These are phyloP conservation scores for Yponomeuta evonymella DNA, from an alignment of 2,888 invertebrate species.

Conservation along the genomic window DNA sequence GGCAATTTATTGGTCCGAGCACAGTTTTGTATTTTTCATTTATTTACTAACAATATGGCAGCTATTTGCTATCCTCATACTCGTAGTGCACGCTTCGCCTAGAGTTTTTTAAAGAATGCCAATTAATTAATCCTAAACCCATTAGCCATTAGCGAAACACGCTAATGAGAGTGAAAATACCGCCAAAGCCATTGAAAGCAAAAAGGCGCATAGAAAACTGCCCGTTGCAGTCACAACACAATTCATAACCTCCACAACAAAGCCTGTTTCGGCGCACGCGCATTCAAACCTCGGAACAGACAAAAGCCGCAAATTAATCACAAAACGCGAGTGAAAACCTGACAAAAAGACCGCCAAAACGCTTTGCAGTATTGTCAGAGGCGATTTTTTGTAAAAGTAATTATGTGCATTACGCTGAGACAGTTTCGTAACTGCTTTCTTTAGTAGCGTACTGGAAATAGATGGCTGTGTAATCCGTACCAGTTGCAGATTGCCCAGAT, in stretches of 20 bases:
- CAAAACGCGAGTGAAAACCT: background rate
- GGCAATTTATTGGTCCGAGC: too few species aligned
- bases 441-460: constrained; percentile 8
- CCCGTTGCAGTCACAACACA: background rate
- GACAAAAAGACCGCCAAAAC: background rate
- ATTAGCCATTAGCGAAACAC: background rate
- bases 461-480: background rate
- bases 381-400: constrained; percentile 32
- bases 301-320: background rate
- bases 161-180: background rate
- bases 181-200: background rate
- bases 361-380: background rate
- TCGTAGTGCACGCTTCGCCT: background rate
- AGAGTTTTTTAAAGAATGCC: background rate
- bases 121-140: background rate
- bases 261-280: background rate
- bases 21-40: too few species aligned
- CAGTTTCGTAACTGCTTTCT: constrained; percentile 28
- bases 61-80: too few species aligned
- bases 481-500: too few species aligned
- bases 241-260: background rate
- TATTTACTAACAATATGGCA: too few species aligned
- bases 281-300: constrained; percentile 1
- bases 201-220: background rate
- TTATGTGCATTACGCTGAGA: constrained; percentile 28